Conservation (phyloP, 2,113 vertebrate species). For the Pterocles gutturalis region DNA sequence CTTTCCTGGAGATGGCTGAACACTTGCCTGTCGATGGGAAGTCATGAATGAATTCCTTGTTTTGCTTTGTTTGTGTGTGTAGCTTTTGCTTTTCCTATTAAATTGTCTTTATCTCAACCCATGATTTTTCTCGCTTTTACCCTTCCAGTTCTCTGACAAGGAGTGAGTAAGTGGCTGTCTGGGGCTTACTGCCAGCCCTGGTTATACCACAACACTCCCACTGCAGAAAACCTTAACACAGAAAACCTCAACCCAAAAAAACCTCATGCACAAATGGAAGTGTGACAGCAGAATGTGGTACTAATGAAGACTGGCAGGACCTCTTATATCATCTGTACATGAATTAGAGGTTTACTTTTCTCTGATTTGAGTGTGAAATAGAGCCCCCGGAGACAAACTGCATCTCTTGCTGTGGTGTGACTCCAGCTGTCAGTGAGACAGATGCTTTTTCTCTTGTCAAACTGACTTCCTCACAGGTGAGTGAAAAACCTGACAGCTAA, state of each 20-base stretch:
- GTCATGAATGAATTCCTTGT: too few relatives aligned
- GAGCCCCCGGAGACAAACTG: background rate
- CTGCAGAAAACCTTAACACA: background rate
- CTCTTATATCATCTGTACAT: background rate
- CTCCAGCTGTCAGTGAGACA: background rate
- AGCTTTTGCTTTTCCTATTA: too few relatives aligned
- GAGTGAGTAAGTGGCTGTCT: fast-evolving
- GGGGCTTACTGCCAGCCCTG: background rate
- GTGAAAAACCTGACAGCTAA: conserved; percentile 4
- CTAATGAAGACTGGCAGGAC: background rate
- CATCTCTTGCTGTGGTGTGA: background rate
- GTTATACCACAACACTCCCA: background rate
- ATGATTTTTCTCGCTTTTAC: too few relatives aligned
- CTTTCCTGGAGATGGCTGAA: too few relatives aligned
- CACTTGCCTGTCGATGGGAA: too few relatives aligned
- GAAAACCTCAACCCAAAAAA: background rate
- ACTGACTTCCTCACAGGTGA: background rate
- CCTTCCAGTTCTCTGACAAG: too few relatives aligned
- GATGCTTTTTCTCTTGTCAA: conserved; percentile 3
- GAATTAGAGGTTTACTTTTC: background rate
- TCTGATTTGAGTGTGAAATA: background rate
- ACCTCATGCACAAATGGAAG: background rate
- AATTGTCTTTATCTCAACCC: too few relatives aligned
- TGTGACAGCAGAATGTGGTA: background rate
- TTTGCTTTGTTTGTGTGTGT: too few relatives aligned